Evolutionary conservation across 2,888 invertebrate species (phyloP).

Genomic region (Bombyx huttoni): DNA sequence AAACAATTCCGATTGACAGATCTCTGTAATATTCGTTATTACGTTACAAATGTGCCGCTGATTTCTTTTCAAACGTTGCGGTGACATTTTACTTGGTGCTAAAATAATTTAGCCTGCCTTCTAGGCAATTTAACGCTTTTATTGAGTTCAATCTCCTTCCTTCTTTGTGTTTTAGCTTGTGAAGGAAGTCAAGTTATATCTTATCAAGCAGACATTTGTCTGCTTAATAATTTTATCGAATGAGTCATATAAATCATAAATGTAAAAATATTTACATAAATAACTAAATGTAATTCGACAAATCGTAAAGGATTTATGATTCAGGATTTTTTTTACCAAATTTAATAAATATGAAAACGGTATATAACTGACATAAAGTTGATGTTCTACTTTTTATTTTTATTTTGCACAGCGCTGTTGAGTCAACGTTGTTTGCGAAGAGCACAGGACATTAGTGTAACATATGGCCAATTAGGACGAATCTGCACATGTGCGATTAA

Average conservation of each 20-base stretch:
- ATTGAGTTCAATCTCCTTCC: background rate
- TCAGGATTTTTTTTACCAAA: background rate
- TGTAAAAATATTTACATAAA: background rate
- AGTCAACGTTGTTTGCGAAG: background rate
- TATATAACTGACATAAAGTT: background rate
- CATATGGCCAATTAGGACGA: slow-evolving; percentile 10
- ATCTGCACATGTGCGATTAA: slow-evolving; percentile 7
- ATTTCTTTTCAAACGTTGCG: background rate
- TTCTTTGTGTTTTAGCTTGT: background rate
- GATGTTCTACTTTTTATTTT: background rate
- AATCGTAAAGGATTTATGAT: background rate
- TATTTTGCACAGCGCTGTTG: background rate
- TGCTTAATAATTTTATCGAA: background rate
- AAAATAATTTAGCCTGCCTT: background rate
- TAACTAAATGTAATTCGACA: background rate
- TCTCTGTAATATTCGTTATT: background rate
- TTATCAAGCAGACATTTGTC: background rate
- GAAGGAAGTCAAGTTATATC: background rate
- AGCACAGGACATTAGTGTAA: slow-evolving; percentile 5
- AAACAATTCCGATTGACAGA: background rate
- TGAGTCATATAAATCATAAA: background rate
- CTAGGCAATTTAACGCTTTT: background rate
- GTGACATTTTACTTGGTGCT: background rate
- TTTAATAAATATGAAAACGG: background rate
- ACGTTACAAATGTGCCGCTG: background rate